Conservation (phyloP, 2,113 vertebrate genomes). For the Ageneiosus marmoratus region DNA sequence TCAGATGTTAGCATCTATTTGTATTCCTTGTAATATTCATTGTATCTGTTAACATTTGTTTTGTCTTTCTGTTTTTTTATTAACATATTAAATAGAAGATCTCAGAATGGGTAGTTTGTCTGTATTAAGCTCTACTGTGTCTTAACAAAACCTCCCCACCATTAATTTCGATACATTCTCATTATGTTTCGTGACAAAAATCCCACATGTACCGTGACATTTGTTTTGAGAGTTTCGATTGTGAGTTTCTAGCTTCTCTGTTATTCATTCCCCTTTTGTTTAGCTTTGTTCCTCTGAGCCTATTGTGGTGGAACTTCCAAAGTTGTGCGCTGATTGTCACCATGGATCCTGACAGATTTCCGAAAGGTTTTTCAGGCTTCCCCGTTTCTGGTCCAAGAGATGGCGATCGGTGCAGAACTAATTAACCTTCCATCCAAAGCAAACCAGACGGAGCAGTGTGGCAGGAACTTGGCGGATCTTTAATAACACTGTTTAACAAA, state of each 20-base stretch:
- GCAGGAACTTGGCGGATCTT: constrained; percentile 32
- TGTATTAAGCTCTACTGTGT: neutral
- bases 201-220: neutral
- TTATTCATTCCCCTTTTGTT: constrained; percentile 24
- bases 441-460: constrained; percentile 33
- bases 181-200: neutral
- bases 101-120: neutral
- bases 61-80: neutral
- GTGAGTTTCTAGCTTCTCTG: neutral
- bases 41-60: neutral
- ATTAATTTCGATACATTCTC: neutral
- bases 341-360: neutral
- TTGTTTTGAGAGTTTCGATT: neutral
- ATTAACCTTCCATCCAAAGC: constrained; percentile 33
- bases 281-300: constrained; percentile 6
- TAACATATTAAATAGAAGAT: neutral
- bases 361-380: neutral
- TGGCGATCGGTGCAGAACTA: constrained; percentile 28
- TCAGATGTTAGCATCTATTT: neutral
- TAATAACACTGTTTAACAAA: constrained; percentile 48
- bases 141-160: neutral
- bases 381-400: neutral
- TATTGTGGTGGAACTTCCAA: neutral
- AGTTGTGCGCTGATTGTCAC: neutral
- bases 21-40: neutral